These are phyloP conservation scores for Silurus asotus DNA, from an alignment of 2,113 vertebrate species.

Conservation along the genomic window DNA sequence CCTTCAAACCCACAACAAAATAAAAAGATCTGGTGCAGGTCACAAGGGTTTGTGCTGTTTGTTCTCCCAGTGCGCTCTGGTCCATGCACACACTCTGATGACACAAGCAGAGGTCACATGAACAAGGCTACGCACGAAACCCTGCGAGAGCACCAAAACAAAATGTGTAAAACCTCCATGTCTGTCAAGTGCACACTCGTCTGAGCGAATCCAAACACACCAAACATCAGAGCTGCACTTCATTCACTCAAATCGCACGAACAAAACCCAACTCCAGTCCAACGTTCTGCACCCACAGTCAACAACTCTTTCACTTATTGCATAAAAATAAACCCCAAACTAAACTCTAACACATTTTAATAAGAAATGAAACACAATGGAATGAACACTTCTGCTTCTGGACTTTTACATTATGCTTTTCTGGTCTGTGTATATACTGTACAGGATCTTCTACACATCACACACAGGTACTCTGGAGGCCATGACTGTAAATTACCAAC, in stretches of 20 bases:
- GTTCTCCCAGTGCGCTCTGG: constrained; percentile 29
- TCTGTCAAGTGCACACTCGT: background rate
- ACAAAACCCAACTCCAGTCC: no score
- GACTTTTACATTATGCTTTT: no score
- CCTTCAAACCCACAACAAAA: background rate
- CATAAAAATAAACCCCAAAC: background rate
- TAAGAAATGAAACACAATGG: background rate
- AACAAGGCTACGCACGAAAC: background rate
- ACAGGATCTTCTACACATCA: background rate
- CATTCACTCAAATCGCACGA: background rate
- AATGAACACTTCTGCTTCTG: background rate
- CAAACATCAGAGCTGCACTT: background rate
- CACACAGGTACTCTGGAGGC: background rate
- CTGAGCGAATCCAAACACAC: background rate
- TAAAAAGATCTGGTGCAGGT: constrained; percentile 12
- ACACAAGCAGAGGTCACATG: constrained; percentile 29
- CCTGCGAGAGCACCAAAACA: constrained; percentile 13
- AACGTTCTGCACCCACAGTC: background rate
- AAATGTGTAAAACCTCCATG: background rate
- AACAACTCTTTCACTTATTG: background rate
- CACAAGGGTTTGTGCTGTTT: constrained; percentile 21
- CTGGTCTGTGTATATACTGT: no score
- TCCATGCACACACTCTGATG: constrained; percentile 6
- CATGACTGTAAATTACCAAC: background rate
- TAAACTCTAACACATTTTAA: background rate